Evolutionary conservation across 2,888 invertebrate species (phyloP), one percentile per base, ranked within the genome.

Genomic region (Acronicta aceris): DNA sequence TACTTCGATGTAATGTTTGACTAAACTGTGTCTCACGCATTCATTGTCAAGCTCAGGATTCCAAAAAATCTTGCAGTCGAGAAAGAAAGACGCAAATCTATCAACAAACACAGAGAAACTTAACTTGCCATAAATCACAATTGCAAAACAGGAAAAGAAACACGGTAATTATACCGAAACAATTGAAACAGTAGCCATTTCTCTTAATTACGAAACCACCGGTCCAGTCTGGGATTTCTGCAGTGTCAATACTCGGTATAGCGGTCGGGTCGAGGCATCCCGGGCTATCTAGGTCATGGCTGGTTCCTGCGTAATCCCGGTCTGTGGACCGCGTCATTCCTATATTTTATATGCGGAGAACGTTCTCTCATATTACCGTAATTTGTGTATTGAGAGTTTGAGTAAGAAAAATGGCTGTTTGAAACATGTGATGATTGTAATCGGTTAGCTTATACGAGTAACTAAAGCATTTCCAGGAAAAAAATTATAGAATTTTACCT

Each of bases 281-380:
- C 76, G 74, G 68, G 65, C 51, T 73, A 81, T 81, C 74, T 82
- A 81, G 83, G 83, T 83, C 83, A 80, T 64, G 82, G 79, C 79
- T 79, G 72, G 72, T 65, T 68, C 65, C 74, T 74, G 71, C 76
- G 78, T 65, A 65, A 76, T 80, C 77, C 82, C 73, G 76, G 65
- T 63, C 15, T 40, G 50, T 45, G 53, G 59, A 65, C 41, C 72
- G 50, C 64, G 47, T 46, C 70, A 63, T 46, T 43, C 27, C 58
- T 52, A 48, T 43, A 73, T 55, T 70, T 57, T 57, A 53, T 73
- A 67, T 67, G 43, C 61, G 56, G 41, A 51, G 21, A 41, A 17
- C 30, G 41, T 43, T 43, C 71, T 51, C 63, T 66, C 30, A 7
- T 42, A 54, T 54, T 48, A 64, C 9, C 53, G n/a, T 59, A 38